Evolutionary conservation across 2,797 vertebrate genomes (phyloP), one percentile per base, ranked within the genome.

Genomic region (Enteromius thamalakanensis): DNA sequence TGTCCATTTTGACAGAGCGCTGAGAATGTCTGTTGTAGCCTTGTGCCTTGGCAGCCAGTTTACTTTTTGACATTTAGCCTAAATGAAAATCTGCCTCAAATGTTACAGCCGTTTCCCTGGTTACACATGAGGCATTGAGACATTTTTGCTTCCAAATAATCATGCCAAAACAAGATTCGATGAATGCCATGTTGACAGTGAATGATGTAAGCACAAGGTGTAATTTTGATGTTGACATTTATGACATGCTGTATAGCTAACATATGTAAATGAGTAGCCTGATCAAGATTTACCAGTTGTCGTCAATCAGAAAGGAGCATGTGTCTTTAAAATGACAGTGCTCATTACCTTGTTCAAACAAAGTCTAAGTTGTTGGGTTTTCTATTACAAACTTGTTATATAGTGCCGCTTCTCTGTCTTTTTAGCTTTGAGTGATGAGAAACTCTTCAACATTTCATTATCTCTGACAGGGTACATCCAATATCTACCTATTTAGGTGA

Each of bases 401-500:
- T 76, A 82, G 81, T 67, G 47, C 62, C 12, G 40, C 60, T 37
- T 32, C 42, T 55, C 55, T 75, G 65, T 70, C 17, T 17, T 49
- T 68, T 40, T 49, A 76, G 55, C 79, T 58, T 62, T 85, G 69
- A 53, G 26, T 65, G 32, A 81, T 72, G 65, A 81, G 29, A 80
- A 53, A 85, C 40, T 85, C 76, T 81, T 58, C 51, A 85, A 81
- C 53, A 76, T 87, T 84, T 76, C 37, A 82, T 86, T 86, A 78
- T 87, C 34, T 80, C 67, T 84, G 82, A 53, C 53, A 37, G 65
- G 80, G 78, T 76, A 75, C 77, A 74, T 88, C 64, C 40, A 64
- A 85, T 86, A 86, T 87, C 64, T 85, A 76, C 74, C 45, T 81
- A 58, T 65, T 82, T 80, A 45, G 83, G 65, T 88, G 80, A 82